Percentiles rank a stretch among this genome's conserved stretches.
These are phyloP conservation scores for Camptogramma bilineatum DNA, from an alignment of 2,888 invertebrate species.

Conservation along the genomic window DNA sequence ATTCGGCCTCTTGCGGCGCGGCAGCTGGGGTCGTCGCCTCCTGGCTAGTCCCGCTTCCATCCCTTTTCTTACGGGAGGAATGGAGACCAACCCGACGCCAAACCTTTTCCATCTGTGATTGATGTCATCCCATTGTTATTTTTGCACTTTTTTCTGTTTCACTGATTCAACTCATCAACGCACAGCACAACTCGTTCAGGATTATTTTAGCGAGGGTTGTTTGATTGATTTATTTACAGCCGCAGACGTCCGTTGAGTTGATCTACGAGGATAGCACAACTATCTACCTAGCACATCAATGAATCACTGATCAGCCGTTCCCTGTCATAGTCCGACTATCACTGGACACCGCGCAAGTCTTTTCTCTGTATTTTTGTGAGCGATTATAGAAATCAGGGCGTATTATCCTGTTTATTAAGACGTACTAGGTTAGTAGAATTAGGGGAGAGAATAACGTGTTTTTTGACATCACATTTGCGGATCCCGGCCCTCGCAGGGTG, in stretches of 20 bases:
- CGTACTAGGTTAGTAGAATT: conserved; percentile 82
- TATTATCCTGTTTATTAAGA: conserved; percentile 72
- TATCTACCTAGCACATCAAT: conserved; percentile 53
- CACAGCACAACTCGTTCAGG: conserved; percentile 1
- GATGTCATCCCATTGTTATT: conserved; percentile 82
- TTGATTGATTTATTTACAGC: conserved; percentile 22
- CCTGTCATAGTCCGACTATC: conserved; percentile 67
- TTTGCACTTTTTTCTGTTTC: conserved; percentile 40
- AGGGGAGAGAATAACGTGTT: conserved; percentile 83
- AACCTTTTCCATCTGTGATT: conserved; percentile 84
- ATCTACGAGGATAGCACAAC: conserved; percentile 50
- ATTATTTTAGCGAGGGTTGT: conserved; percentile 23
- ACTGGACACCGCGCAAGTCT: conserved; percentile 27
- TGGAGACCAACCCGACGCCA: conserved; percentile 85
- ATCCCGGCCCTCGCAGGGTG: conserved; percentile 80
- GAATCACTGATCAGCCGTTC: conserved; percentile 71
- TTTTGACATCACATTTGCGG: conserved; percentile 80
- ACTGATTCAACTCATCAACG: not conserved
- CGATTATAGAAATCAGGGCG: conserved; percentile 55
- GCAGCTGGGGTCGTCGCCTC: conserved; percentile 66
- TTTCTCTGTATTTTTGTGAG: conserved; percentile 28
- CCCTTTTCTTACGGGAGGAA: conserved; percentile 85
- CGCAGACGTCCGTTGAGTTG: conserved; percentile 22
- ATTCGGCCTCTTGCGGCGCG: conserved; percentile 75
- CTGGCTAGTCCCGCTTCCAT: conserved; percentile 81